phyloP scores from a whole-genome alignment of 2,797 vertebrate genomes.

The Neostethus bicornis region DNA sequence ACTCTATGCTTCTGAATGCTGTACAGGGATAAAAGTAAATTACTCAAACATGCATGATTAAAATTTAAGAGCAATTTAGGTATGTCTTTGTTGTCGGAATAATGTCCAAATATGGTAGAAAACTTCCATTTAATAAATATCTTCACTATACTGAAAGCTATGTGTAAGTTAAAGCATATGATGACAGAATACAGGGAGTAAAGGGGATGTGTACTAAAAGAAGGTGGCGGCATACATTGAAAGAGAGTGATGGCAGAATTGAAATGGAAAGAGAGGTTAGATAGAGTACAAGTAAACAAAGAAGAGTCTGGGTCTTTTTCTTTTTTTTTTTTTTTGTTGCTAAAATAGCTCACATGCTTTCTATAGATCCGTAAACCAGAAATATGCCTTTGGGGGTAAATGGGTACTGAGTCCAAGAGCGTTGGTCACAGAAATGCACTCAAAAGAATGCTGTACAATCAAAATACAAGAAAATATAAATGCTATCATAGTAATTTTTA shows the following conservation, averaged over 20 bases:
- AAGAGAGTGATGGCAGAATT: conserved; percentile 7
- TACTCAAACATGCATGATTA: no score
- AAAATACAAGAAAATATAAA: conserved; percentile 5
- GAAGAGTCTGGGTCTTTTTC: conserved; percentile 24
- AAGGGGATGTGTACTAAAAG: conserved; percentile 10
- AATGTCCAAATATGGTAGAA: no score
- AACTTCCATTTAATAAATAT: no score
- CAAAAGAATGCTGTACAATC: conserved; percentile 1
- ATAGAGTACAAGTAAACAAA: conserved; percentile 49
- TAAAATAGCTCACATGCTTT: conserved; percentile 30
- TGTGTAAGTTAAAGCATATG: conserved; percentile 52
- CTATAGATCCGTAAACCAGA: conserved; percentile 27
- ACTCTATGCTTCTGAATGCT: no score
- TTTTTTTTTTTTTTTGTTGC: not conserved
- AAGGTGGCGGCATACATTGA: conserved; percentile 3
- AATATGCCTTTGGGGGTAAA: conserved; percentile 19
- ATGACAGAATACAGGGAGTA: conserved; percentile 37
- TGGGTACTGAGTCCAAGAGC: conserved; percentile 17
- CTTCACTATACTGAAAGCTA: conserved; percentile 33
- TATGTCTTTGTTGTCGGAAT: no score
- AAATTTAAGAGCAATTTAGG: no score
- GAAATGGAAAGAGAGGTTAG: conserved; percentile 30
- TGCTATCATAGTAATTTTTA: no score
- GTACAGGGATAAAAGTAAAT: no score
- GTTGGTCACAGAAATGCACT: conserved; percentile 22